Conservation (phyloP, 64 coral and sea anemone species). For the Montipora sp. region DNA sequence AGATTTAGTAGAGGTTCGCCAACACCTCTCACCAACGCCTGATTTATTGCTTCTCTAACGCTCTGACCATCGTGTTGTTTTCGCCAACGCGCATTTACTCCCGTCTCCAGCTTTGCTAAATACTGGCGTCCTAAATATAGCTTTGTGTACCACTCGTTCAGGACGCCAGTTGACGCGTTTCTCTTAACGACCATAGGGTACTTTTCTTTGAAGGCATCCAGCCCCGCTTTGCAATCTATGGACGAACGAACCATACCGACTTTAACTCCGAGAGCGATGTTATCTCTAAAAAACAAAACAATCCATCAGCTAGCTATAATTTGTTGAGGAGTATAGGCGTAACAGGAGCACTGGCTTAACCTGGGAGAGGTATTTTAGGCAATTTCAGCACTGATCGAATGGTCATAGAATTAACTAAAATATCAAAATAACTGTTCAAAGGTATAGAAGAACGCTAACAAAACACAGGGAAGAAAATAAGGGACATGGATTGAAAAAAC, state of each 20-base stretch:
- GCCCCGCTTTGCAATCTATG: slow-evolving; percentile 62
- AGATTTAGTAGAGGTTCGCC: slow-evolving; percentile 48
- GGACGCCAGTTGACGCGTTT: slow-evolving; percentile 36
- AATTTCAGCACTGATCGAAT: no score
- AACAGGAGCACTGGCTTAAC: no score
- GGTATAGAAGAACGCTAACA: no score
- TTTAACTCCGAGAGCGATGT: slow-evolving; percentile 68
- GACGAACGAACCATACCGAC: slow-evolving; percentile 74
- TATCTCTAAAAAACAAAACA: slow-evolving; percentile 40
- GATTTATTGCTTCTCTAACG: slow-evolving; percentile 10
- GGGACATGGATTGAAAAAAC: no score
- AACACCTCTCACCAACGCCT: slow-evolving; percentile 41
- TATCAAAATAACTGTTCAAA: no score
- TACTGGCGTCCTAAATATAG: slow-evolving; percentile 19
- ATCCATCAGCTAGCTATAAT: neutral
- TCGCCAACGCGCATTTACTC: slow-evolving; percentile 39
- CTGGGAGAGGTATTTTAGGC: no score
- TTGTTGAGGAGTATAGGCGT: neutral
- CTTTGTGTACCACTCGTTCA: slow-evolving; percentile 53
- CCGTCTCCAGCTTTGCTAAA: neutral
- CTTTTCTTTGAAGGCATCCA: slow-evolving; percentile 68
- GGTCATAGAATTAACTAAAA: no score
- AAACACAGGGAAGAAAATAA: no score
- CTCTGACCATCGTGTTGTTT: slow-evolving; percentile 6
- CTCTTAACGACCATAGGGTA: slow-evolving; percentile 28